phyloP scores from a whole-genome alignment of 2,113 vertebrate genomes.

The Bujurquina vittata region DNA sequence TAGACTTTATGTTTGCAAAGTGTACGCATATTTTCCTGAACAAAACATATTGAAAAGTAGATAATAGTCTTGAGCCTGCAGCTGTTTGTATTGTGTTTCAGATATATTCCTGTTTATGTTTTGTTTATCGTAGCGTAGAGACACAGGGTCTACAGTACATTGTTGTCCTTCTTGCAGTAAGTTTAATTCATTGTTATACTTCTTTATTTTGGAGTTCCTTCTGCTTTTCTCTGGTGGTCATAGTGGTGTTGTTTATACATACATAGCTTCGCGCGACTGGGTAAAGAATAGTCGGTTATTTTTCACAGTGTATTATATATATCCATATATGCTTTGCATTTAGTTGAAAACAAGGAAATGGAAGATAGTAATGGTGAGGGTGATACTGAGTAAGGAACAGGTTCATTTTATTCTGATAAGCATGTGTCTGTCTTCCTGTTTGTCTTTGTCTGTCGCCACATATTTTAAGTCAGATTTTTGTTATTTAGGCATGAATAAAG shows the following conservation, averaged over 20 bases:
- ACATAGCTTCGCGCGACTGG: slow-evolving; percentile 65
- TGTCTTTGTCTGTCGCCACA: slow-evolving; percentile 63
- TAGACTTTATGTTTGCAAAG: slow-evolving; percentile 70
- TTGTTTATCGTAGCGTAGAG: slow-evolving; percentile 78
- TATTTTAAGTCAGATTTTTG: slow-evolving; percentile 52
- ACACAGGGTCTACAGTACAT: slow-evolving; percentile 75
- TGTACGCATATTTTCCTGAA: slow-evolving; percentile 75
- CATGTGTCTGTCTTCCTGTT: slow-evolving; percentile 62
- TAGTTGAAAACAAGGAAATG: slow-evolving; percentile 66
- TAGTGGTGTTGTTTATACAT: slow-evolving; percentile 70
- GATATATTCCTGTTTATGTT: slow-evolving; percentile 77
- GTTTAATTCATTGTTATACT: slow-evolving; percentile 72
- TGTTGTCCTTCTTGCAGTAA: slow-evolving; percentile 75
- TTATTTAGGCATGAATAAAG: slow-evolving; percentile 55
- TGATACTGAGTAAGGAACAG: slow-evolving; percentile 55
- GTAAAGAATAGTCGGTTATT: slow-evolving; percentile 67
- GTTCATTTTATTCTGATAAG: slow-evolving; percentile 65
- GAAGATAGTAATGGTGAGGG: slow-evolving; percentile 59
- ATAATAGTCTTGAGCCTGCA: slow-evolving; percentile 76
- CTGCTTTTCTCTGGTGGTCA: slow-evolving; percentile 67
- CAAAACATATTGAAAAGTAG: slow-evolving; percentile 74
- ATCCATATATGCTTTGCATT: slow-evolving; percentile 65
- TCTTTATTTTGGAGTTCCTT: slow-evolving; percentile 67
- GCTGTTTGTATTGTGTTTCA: slow-evolving; percentile 77
- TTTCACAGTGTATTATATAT: slow-evolving; percentile 65